phyloP scores from a whole-genome alignment of 2,113 vertebrate genomes.

The Butastur rufipennis region DNA sequence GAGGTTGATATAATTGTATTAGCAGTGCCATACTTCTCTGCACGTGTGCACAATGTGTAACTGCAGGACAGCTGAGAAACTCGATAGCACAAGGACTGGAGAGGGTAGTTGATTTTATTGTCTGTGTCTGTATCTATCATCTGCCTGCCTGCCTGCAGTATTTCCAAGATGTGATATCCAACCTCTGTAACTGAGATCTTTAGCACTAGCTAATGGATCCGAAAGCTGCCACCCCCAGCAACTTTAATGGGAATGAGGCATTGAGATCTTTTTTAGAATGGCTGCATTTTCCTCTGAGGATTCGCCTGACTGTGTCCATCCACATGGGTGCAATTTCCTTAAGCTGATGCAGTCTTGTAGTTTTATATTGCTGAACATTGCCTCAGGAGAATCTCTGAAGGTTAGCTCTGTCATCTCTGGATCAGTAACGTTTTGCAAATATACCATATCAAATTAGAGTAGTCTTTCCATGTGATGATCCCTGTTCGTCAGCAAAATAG shows the following conservation, averaged over 20 bases:
- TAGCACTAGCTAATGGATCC: background rate
- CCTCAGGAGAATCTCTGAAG: background rate
- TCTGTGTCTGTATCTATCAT: background rate
- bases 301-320: background rate
- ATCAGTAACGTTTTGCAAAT: background rate
- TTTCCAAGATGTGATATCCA: background rate
- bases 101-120: background rate
- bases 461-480: background rate
- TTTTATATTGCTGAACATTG: background rate
- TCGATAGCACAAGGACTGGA: background rate
- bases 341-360: background rate
- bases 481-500: background rate
- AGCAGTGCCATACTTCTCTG: conserved; percentile 1
- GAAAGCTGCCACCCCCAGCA: background rate
- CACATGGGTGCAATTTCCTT: background rate
- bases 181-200: background rate
- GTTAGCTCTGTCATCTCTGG: background rate
- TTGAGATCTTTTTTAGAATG: background rate
- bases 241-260: background rate
- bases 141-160: background rate
- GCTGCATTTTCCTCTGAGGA: background rate
- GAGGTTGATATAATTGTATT: conserved; percentile 7
- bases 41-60: background rate
- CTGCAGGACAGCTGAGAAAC: conserved; percentile 26
- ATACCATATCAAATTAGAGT: background rate